phyloP scores from a whole-genome alignment of 1,140 invertebrate species.

The Drosophila melanica region DNA sequence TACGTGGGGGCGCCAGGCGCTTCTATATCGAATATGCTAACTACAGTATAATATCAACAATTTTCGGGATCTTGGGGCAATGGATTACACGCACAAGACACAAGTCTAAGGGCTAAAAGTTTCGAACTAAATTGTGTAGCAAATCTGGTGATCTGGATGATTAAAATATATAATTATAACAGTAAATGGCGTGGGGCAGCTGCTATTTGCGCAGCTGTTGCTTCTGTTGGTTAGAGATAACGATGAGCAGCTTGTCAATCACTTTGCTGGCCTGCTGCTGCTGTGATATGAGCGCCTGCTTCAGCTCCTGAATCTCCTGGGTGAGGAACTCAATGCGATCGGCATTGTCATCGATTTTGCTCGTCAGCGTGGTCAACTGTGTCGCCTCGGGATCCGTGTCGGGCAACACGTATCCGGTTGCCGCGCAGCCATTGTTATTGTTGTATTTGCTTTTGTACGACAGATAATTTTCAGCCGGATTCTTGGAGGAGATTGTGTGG shows the following conservation, averaged over 20 bases:
- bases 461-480: constrained; percentile 85
- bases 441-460: constrained; percentile 87
- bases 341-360: constrained; percentile 87
- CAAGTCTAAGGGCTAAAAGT: constrained; percentile 35
- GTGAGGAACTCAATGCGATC: constrained; percentile 87
- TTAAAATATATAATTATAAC: constrained; percentile 42
- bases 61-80: constrained; percentile 41
- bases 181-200: constrained; percentile 50
- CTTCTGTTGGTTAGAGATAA: constrained; percentile 83
- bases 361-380: constrained; percentile 86
- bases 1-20: constrained; percentile 52
- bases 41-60: constrained; percentile 77
- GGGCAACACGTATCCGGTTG: constrained; percentile 83
- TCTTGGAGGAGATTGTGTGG: constrained; percentile 87
- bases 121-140: constrained; percentile 43
- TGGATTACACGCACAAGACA: background rate
- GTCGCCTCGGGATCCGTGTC: constrained; percentile 81
- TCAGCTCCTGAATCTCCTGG: constrained; percentile 87
- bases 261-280: constrained; percentile 83
- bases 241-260: constrained; percentile 82
- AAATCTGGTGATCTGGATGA: constrained; percentile 31
- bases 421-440: constrained; percentile 86
- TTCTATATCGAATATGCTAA: constrained; percentile 58
- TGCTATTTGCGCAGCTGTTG: constrained; percentile 80
- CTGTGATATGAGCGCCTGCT: constrained; percentile 85